Conservation (phyloP, 2,113 vertebrate genomes). For the Sylvietta virens region DNA sequence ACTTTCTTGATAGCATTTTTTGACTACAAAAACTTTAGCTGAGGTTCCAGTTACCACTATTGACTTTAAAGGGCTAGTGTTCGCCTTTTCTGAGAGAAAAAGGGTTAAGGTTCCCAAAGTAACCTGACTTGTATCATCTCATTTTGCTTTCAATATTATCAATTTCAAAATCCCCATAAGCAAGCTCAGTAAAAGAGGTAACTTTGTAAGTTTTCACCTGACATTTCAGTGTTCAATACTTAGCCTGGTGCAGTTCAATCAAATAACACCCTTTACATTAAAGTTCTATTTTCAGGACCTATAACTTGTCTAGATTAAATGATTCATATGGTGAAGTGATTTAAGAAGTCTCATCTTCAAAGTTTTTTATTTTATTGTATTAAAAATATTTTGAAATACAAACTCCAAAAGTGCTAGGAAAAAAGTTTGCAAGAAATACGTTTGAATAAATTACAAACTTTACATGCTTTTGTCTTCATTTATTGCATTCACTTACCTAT, state of each 20-base stretch:
- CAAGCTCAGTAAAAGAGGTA: neutral
- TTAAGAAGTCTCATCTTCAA: neutral
- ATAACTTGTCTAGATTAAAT: neutral
- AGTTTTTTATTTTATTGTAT: neutral
- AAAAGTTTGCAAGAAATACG: accelerated
- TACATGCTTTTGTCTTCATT: accelerated
- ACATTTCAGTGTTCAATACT: neutral
- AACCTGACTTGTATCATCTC: neutral
- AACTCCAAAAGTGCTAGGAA: neutral
- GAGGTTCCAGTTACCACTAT: neutral
- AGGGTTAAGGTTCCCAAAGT: neutral
- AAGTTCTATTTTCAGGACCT: neutral
- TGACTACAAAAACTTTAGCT: neutral
- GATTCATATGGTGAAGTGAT: neutral
- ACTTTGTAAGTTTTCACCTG: neutral
- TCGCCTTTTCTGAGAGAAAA: neutral
- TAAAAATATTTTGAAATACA: neutral
- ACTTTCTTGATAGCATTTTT: neutral
- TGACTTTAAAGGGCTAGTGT: neutral
- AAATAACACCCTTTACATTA: neutral
- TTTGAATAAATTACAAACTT: neutral
- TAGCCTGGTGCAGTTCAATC: neutral
- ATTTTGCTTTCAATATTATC: neutral
- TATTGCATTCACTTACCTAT: neutral
- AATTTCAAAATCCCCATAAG: neutral